A percentile compares a stretch with the other conserved stretches of the same genome.
Evolutionary conservation across 2,113 vertebrate species (phyloP).

Genomic region (Diadophis punctatus): DNA sequence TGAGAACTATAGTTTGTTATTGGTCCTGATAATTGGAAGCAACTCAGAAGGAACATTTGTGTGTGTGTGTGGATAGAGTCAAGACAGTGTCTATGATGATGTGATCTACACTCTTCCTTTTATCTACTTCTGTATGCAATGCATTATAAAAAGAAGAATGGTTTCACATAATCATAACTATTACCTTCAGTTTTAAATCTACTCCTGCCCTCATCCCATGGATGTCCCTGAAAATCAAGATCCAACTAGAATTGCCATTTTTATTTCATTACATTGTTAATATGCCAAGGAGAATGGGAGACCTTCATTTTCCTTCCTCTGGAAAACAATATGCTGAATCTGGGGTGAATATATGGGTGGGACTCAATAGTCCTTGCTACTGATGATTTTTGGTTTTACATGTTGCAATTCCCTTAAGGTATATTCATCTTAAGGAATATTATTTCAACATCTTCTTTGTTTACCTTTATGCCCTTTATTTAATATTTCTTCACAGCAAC

Average conservation of each 20-base stretch:
- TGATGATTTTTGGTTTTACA: background rate
- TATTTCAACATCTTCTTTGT: background rate
- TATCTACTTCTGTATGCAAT: background rate
- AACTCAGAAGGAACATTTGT: background rate
- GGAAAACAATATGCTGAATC: background rate
- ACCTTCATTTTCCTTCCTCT: background rate
- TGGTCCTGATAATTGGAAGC: background rate
- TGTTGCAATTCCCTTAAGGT: background rate
- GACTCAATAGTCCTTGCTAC: background rate
- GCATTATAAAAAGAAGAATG: background rate
- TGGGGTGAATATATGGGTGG: background rate
- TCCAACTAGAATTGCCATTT: slow-evolving; percentile 3
- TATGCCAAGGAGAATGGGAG: background rate
- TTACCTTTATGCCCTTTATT: background rate
- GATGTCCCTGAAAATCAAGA: background rate
- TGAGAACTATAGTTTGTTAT: background rate
- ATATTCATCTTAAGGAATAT: background rate
- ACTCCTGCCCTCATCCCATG: background rate
- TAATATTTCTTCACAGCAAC: background rate
- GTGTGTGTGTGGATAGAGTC: background rate
- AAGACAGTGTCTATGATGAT: background rate
- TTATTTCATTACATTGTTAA: slow-evolving; percentile 28
- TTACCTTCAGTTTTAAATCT: background rate
- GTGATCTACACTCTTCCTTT: background rate
- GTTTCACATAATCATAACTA: background rate